These are phyloP conservation scores for Fregata magnificens DNA, from an alignment of 2,113 vertebrate species.

Conservation along the genomic window DNA sequence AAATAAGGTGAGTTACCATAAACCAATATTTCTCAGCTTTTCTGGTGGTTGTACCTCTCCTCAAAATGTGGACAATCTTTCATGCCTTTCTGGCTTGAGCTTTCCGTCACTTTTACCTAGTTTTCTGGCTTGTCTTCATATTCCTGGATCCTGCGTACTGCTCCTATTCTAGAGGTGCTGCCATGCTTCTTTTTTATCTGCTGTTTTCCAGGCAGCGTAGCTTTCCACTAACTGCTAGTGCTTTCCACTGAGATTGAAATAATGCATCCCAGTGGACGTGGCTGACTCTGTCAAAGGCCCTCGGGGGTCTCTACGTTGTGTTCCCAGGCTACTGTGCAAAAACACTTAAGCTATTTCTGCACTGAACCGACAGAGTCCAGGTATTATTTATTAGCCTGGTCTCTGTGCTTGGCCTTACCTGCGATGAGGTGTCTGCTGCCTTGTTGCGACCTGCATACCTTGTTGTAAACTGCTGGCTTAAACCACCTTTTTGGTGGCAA, in stretches of 20 bases:
- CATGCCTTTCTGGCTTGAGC: background rate
- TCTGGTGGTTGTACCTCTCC: background rate
- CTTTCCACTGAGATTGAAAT: background rate
- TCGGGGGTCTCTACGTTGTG: background rate
- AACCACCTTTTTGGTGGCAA: background rate
- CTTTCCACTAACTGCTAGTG: background rate
- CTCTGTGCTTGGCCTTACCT: background rate
- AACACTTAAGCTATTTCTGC: background rate
- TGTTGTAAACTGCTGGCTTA: background rate
- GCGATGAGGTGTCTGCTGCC: background rate
- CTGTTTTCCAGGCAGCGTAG: background rate
- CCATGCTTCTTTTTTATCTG: background rate
- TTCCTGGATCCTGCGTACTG: background rate
- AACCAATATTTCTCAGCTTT: background rate
- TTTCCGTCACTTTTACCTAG: background rate
- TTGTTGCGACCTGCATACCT: background rate
- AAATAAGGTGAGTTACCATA: background rate
- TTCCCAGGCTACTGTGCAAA: background rate
- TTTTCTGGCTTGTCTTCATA: background rate
- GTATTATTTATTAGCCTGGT: background rate
- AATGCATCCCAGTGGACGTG: background rate
- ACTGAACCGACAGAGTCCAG: background rate
- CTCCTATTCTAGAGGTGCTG: background rate
- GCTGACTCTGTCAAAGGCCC: background rate
- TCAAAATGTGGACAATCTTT: background rate